A percentile compares a stretch with the other conserved stretches of the same genome.
These are phyloP conservation scores for Neopipo cinnamomea DNA, from an alignment of 2,113 vertebrate species.

Conservation along the genomic window DNA sequence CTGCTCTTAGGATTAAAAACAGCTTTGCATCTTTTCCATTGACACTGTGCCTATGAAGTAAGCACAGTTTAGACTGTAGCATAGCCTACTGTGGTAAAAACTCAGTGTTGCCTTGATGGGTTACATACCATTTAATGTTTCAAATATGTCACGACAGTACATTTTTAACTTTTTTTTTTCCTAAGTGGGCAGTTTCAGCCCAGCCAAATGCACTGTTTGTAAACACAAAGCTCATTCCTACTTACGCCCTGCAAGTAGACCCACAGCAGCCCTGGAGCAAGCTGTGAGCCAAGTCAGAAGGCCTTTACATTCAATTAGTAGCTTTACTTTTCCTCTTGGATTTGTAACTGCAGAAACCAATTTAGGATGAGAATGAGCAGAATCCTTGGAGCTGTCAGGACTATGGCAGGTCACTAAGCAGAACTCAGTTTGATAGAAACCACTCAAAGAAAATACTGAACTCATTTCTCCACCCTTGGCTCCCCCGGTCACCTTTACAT, in stretches of 20 bases:
- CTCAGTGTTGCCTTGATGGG: background rate
- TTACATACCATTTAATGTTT: background rate
- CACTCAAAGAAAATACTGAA: background rate
- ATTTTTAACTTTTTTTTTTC: background rate
- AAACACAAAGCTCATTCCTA: conserved; percentile 8
- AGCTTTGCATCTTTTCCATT: background rate
- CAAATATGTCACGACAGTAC: background rate
- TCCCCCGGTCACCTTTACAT: background rate
- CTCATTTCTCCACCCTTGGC: background rate
- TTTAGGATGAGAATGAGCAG: conserved; percentile 39
- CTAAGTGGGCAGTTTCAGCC: background rate
- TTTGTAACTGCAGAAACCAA: conserved; percentile 36
- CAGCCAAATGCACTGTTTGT: background rate
- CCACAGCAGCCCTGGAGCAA: background rate
- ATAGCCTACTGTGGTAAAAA: background rate
- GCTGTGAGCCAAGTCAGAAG: conserved; percentile 8
- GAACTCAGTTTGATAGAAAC: background rate
- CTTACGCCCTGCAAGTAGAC: background rate
- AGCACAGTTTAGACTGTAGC: background rate
- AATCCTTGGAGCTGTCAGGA: conserved; percentile 17
- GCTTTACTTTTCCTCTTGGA: background rate
- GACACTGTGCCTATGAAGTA: background rate
- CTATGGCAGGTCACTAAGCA: background rate
- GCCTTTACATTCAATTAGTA: conserved; percentile 35
- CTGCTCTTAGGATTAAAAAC: background rate